These are phyloP conservation scores for Agrochola lota DNA, from an alignment of 2,888 invertebrate genomes.

Conservation along the genomic window DNA sequence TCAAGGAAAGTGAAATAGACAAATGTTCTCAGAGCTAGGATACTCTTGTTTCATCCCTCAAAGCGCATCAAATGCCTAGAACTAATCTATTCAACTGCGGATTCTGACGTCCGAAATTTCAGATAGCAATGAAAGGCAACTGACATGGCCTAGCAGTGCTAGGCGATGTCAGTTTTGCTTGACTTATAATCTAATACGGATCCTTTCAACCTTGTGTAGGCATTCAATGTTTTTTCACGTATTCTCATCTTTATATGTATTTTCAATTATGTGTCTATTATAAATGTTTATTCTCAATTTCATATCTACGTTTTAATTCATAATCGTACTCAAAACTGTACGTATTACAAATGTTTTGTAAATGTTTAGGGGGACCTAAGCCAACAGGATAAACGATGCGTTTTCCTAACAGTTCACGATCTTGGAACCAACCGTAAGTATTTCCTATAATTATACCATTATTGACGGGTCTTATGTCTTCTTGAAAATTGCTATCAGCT, in stretches of 20 bases:
- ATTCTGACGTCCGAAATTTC: background rate
- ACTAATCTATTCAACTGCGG: slow-evolving; percentile 5
- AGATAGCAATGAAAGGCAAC: background rate
- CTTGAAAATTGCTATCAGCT: background rate
- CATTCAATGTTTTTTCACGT: background rate
- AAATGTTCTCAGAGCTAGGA: background rate
- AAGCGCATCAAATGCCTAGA: slow-evolving; percentile 14
- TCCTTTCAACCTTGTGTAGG: background rate
- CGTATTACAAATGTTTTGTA: slow-evolving; percentile 12
- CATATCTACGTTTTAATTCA: background rate
- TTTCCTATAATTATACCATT: background rate
- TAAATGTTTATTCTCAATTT: no score
- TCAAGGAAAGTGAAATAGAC: background rate
- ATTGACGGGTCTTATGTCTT: background rate
- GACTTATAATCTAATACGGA: background rate
- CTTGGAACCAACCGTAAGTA: slow-evolving; percentile 95
- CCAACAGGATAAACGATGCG: slow-evolving; percentile 95
- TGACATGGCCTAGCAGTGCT: background rate
- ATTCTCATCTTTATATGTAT: background rate
- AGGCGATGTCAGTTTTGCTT: background rate
- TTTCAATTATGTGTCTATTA: no score
- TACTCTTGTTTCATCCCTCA: background rate
- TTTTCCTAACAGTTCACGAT: slow-evolving; percentile 97
- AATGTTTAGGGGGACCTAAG: slow-evolving; percentile 94
- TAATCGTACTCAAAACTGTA: background rate